A percentile compares a stretch with the other conserved stretches of the same genome.
Conservation (phyloP, 2,888 invertebrate genomes). For the Pristionchus maxplancki region DNA sequence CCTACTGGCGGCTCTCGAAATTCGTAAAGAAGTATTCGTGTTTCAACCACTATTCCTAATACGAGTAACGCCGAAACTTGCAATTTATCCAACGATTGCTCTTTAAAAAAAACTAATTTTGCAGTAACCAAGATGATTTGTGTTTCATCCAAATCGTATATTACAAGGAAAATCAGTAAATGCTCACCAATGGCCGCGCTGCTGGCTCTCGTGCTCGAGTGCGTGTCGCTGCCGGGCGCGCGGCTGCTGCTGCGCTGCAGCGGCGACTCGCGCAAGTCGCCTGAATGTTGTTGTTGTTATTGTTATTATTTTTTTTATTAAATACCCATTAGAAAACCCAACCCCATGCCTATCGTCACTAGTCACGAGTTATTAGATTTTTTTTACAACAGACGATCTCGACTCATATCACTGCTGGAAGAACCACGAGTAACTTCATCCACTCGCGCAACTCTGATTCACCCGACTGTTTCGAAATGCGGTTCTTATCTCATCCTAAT, state of each 20-base stretch:
- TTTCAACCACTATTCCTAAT: too few relatives aligned
- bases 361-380: not conserved
- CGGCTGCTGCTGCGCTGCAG: conserved; percentile 38
- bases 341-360: not conserved
- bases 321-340: not conserved
- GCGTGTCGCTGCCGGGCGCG: conserved; percentile 37
- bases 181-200: conserved; percentile 23
- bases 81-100: too few relatives aligned
- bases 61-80: too few relatives aligned
- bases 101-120: too few relatives aligned
- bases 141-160: not conserved
- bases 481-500: not conserved
- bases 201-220: not conserved
- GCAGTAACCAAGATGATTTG: not conserved
- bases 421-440: not conserved
- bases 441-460: not conserved
- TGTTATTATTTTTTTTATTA: not conserved
- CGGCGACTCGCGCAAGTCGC: conserved; percentile 28
- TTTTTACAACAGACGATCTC: not conserved
- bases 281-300: not conserved
- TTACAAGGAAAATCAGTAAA: not conserved
- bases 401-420: too few relatives aligned
- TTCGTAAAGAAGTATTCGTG: too few relatives aligned
- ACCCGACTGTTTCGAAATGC: not conserved
- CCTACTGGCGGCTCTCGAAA: too few relatives aligned